Evolutionary conservation across 2,113 vertebrate genomes (phyloP), one percentile per base, ranked within the genome.

Genomic region (Trachemys scripta): DNA sequence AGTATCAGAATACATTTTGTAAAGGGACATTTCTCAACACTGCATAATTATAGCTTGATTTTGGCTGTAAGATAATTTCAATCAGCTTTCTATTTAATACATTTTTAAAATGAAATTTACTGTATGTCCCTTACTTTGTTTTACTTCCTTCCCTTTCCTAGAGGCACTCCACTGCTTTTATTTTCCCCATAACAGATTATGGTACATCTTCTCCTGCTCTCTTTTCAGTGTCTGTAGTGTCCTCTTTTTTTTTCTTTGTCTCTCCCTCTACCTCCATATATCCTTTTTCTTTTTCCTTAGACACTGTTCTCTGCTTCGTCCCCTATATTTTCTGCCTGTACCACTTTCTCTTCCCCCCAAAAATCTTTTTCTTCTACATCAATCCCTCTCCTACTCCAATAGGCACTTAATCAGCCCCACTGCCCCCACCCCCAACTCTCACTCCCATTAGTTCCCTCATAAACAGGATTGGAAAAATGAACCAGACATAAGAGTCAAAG

Each of bases 1-100:
- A 92, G 42, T 92, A 50, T 53, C 87, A 76, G 89, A 88, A 93
- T 76, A 76, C 8, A 75, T 87, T 94, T 95, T 56, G 50, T 79
- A 88, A 86, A 90, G 84, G 93, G 82, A 93, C 84, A 94, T 89
- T 86, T 86, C 82, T 92, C 59, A 65, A 0, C 82, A 25, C 62
- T 91, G 12, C 93, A 90, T 8, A 8, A 31, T 27, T 80, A 29
- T 51, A 94, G 62, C 76, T 93, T 80, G 72, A 20, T 11, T 19
- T 50, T 65, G 8, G n/a, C 82, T 86, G 42, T 87, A 96, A 72
- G 17, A 22, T 47, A 1, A 24, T 76, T 78, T 78, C 38, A 16
- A 50, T 10, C 17, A 87, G 16, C 56, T 86, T n/a, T n/a, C 75
- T 87, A 8, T 13, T 87, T 96, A 47, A 78, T 78, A 78, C 42